Percentiles rank a stretch among this genome's conserved stretches.
These are phyloP conservation scores for Pseudococcus viburni DNA, from an alignment of 2,888 invertebrate species.

Conservation along the genomic window DNA sequence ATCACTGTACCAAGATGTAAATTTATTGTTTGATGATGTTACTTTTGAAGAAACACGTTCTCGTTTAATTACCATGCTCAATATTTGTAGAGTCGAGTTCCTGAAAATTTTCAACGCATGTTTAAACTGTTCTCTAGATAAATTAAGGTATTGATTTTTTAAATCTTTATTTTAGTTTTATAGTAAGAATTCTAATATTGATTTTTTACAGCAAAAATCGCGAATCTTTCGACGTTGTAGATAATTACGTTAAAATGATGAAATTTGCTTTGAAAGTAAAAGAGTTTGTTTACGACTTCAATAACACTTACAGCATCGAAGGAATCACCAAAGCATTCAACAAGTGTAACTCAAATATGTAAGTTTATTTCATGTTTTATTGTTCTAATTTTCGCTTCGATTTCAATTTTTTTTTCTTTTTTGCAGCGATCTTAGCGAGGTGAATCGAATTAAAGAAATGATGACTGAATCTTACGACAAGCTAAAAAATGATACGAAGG, in stretches of 20 bases:
- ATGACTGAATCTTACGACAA: background rate
- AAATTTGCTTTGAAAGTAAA: conserved; percentile 47
- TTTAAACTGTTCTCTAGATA: conserved; percentile 4
- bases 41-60: background rate
- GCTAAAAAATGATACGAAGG: background rate
- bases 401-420: background rate
- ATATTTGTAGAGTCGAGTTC: conserved; percentile 43
- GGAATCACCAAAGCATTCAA: conserved; percentile 14
- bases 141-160: conserved; percentile 19
- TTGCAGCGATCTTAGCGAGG: conserved; percentile 8
- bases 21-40: conserved; percentile 25
- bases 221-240: conserved; percentile 21
- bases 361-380: background rate
- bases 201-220: conserved; percentile 30
- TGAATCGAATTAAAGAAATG: background rate
- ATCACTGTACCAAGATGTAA: conserved; percentile 25
- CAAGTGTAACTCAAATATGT: conserved; percentile 48
- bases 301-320: conserved; percentile 3
- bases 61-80: conserved; percentile 39
- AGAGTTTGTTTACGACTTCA: conserved; percentile 31
- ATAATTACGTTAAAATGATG: conserved; percentile 48
- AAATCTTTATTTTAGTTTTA: background rate
- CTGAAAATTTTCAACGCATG: conserved; percentile 45
- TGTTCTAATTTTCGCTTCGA: background rate
- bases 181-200: too few relatives aligned